phyloP scores from a whole-genome alignment of 2,888 invertebrate species.

The Drosophila niveifrons region DNA sequence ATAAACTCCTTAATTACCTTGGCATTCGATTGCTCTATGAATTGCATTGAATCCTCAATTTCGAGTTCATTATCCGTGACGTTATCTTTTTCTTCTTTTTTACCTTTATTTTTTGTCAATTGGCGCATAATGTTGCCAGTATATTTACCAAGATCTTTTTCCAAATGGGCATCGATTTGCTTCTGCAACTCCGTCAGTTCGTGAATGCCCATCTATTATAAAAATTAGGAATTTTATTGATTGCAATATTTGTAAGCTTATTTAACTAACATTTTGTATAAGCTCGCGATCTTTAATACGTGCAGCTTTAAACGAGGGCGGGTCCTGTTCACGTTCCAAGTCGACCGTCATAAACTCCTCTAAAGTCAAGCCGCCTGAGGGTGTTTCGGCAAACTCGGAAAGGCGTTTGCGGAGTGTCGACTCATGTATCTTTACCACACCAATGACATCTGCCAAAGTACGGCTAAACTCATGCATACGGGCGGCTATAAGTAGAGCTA shows the following conservation, averaged over 20 bases:
- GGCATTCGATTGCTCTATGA: constrained; percentile 86
- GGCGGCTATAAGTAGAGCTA: constrained; percentile 96
- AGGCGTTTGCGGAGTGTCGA: constrained; percentile 95
- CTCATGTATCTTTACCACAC: constrained; percentile 98
- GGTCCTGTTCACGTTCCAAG: constrained; percentile 97
- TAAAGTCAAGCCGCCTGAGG: constrained; percentile 96
- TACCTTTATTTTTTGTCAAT: constrained; percentile 36
- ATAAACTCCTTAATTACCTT: constrained; percentile 85
- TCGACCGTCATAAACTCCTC: constrained; percentile 99
- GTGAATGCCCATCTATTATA: constrained; percentile 86
- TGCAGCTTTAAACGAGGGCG: constrained; percentile 97
- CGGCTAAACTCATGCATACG: constrained; percentile 96
- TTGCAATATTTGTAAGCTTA: not conserved
- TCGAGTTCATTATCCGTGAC: constrained; percentile 79
- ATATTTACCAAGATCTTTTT: constrained; percentile 87
- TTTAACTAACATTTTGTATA: constrained; percentile 89
- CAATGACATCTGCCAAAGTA: constrained; percentile 94
- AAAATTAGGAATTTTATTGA: not conserved
- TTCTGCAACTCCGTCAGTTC: constrained; percentile 92
- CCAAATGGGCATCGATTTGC: constrained; percentile 94
- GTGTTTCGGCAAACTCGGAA: constrained; percentile 98
- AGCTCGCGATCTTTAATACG: constrained; percentile 95
- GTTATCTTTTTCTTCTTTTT: constrained; percentile 14
- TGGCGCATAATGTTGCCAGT: constrained; percentile 73
- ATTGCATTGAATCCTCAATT: constrained; percentile 84